Evolutionary conservation across 92 coral and sea anemone genomes (phyloP), one percentile per base, ranked within the genome.

Genomic region (Umimayanthus chanpuru): DNA sequence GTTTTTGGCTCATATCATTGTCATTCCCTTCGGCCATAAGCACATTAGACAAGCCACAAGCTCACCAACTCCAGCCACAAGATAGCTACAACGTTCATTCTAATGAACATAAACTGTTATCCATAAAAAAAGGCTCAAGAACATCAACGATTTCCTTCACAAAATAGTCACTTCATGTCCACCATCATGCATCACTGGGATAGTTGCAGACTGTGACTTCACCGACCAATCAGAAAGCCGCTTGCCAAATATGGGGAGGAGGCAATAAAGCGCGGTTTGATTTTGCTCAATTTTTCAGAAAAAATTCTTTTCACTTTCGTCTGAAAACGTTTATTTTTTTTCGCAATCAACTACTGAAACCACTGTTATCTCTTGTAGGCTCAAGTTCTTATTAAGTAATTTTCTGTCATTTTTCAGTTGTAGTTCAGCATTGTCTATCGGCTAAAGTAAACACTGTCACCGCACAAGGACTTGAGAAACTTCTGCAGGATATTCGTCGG

Each of bases 1-100:
- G 98, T 93, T 92, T 96, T 95, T 95, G 93, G 96, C 88, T 95
- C 98, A 95, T 95, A 93, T 95, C 98, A 95, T 95, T 93, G 98
- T 95, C 94, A 90, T 90, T 86, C 91, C 96, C 98, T 89, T 95
- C 98, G 81, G 98, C 98, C 98, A 95, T 95, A 88, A 90, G 89
- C 86, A 36, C 81, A 81, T 92, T 93, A 95, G 66, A 87, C 50
- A 55, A 79, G 89, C 83, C 78, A 79, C 85, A 95, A 95, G 71
- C 81, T 90, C 85, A 77, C 90, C 89, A 89, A 61, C 86, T 76
- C 61, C 80, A 75, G 73, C 93, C 85, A 81, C 89, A 90, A 93
- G 89, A 92, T 78, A 92, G 92, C 89, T 88, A 81, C 86, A 93
- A 86, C 85, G 92, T 81, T 94, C 98, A 95, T 93, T 71, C 39